These are phyloP conservation scores for Hirtodrosophila duncani DNA, from an alignment of 2,888 invertebrate genomes.

Conservation along the genomic window DNA sequence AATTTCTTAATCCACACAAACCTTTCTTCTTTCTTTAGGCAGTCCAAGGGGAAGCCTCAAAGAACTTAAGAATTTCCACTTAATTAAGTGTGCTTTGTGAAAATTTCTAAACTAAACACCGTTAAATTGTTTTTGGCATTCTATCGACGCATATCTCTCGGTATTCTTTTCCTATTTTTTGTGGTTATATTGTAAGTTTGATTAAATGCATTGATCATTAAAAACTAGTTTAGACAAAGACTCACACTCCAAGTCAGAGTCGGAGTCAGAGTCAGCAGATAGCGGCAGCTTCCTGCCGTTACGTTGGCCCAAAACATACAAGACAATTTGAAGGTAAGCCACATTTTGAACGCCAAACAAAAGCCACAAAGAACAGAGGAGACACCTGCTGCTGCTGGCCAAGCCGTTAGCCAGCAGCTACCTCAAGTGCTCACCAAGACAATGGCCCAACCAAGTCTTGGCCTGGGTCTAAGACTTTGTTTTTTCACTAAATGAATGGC, in stretches of 20 bases:
- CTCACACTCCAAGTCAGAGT: too few relatives aligned
- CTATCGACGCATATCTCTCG: too few relatives aligned
- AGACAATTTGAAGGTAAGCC: conserved; percentile 61
- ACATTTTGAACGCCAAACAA: conserved; percentile 52
- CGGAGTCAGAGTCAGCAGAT: conserved; percentile 30
- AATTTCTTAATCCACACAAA: too few relatives aligned
- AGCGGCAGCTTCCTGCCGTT: conserved; percentile 53
- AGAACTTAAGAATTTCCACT: conserved; percentile 32
- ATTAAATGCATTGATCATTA: conserved; percentile 64
- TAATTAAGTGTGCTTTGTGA: conserved; percentile 32
- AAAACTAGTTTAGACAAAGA: conserved; percentile 35
- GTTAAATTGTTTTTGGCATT: conserved; percentile 58
- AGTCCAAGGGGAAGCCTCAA: too few relatives aligned
- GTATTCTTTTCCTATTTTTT: conserved; percentile 27
- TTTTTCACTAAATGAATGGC: conserved; percentile 3
- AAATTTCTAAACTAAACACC: conserved; percentile 35
- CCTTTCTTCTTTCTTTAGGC: too few relatives aligned
- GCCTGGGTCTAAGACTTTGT: conserved; percentile 9
- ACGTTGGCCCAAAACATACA: conserved; percentile 21
- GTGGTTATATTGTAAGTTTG: conserved; percentile 37
- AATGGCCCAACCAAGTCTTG: conserved; percentile 42
- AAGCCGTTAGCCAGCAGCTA: conserved; percentile 40
- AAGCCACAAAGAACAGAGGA: conserved; percentile 35
- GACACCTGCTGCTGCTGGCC: conserved; percentile 62
- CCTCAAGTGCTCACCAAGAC: conserved; percentile 26